Base-by-base conservation (phyloP, 2,797 vertebrate species). In the Heterohyrax brucei region DNA sequence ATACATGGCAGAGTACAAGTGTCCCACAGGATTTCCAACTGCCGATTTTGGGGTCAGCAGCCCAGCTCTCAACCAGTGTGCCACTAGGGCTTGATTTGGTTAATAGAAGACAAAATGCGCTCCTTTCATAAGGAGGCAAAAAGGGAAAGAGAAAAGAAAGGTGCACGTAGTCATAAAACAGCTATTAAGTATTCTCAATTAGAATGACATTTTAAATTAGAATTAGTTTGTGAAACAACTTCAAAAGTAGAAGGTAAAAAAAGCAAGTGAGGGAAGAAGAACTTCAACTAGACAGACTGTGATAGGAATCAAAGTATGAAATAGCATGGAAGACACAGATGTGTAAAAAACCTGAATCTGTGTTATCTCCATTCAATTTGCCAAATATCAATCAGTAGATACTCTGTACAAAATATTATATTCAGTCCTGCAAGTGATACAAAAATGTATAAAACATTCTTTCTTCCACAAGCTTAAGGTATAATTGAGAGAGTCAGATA, bases 61-160 rank as follows among this genome's bases (percentile, higher is more conserved):
- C 53, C 12, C 13, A 56, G 53, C 53, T 56, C 53, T 56, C 53
- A 56, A 10, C 53, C 53, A 56, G 13, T 56, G 53, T 16, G 18
- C 53, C 53, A 16, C 13, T 16, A 56, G 53, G 53, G 53, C 53
- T 56, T 16, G 12, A 56, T 56, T 80, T 82, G 30, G 66, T 79
- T 56, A 89, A 92, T 16, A 66, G n/a, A 16, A 62, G 59, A 83
- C 79, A 44, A 87, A 79, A 95, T 73, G 89, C 46, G 85, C 87
- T 86, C 85, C 6, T 28, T 85, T 70, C 16, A 48, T 4, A 79
- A 46, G 13, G 62, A 18, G 73, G 39, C 76, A 83, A 78, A 44
- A 4, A 39, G 5, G 44, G 68, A 22, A 92, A 92, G 21, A 76
- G 50, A 91, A 95, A 83, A 91, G 0, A 18, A 92, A 92, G 18